A percentile compares a stretch with the other conserved stretches of the same genome.
Conservation (phyloP, 2,888 invertebrate genomes). For the Drosophila meridionalis region DNA sequence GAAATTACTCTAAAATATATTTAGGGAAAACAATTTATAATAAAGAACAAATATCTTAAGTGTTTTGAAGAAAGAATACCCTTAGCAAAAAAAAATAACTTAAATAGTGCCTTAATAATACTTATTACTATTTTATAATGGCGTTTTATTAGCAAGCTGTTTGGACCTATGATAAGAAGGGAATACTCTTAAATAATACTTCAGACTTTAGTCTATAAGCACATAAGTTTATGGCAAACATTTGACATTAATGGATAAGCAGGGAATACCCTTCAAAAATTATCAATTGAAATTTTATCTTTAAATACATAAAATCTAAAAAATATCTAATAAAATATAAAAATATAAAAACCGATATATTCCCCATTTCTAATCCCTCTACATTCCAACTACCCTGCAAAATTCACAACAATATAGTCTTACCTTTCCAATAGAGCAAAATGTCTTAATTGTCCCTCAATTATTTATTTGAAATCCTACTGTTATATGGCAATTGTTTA, state of each 20-base stretch:
- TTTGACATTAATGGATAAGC: neutral
- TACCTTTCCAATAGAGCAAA: neutral
- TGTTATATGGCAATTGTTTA: conserved; percentile 18
- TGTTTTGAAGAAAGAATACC: too few species aligned
- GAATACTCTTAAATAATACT: neutral
- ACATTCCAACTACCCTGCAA: neutral
- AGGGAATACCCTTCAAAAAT: too few species aligned
- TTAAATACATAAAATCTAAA: too few species aligned
- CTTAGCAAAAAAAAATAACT: neutral
- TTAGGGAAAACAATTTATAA: neutral
- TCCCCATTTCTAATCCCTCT: too few species aligned
- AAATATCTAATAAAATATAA: neutral
- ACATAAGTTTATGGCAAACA: too few species aligned
- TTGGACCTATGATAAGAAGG: neutral
- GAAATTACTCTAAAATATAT: neutral
- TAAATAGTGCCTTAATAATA: neutral
- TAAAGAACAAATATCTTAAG: neutral
- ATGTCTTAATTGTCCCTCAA: conserved; percentile 2
- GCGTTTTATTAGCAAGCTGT: neutral
- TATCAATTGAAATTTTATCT: too few species aligned
- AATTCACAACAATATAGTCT: neutral
- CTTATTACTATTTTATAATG: neutral
- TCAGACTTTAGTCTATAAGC: too few species aligned
- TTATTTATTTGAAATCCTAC: conserved; percentile 8
- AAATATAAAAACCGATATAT: neutral